Evolutionary conservation across 2,888 invertebrate genomes (phyloP), one percentile per base, ranked within the genome.

Genomic region (Eurois occulta): DNA sequence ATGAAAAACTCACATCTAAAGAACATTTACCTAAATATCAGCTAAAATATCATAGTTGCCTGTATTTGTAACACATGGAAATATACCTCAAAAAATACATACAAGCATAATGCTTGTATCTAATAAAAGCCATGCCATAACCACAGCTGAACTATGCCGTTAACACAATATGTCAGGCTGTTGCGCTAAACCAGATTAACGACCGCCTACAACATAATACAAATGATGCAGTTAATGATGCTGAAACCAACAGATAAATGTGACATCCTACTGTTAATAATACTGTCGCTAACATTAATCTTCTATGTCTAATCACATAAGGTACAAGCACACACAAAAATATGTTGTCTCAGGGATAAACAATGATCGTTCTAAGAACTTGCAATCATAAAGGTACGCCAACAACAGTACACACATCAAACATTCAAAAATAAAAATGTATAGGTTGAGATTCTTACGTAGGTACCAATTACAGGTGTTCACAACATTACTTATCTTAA

Each of bases 201-300:
- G 52, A 18, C 10, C 74, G 43, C 32, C 64, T 48, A 73, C 16
- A 73, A 81, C 62, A 67, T 70, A 74, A 71, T 62, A 79, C 64
- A 74, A 41, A 79, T 68, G 74, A 74, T 18, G 18, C 43, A 68
- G 58, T 60, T 74, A 71, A 72, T 82, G 71, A 71, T 16, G 64
- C 64, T 43, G 71, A 79, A 79, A 74, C 74, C 64, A n/a, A 41
- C 28, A 83, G 73, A 83, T 83, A 73, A 76, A 82, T 48, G 76
- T 58, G 46, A 35, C 68, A 48, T 65, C 7, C 58, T 24, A n/a
- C 48, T 65, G 55, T 64, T 65, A 24, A 35, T 75, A 48, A 58
- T 75, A 58, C 10, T 66, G 13, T 28, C 24, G 10, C 35, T 28
- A 5, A 21, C 13, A 68, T 38, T 16, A 11, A 43, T 21, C 65